Base-by-base conservation (phyloP, 2,797 vertebrate genomes). In the Betta splendens region DNA sequence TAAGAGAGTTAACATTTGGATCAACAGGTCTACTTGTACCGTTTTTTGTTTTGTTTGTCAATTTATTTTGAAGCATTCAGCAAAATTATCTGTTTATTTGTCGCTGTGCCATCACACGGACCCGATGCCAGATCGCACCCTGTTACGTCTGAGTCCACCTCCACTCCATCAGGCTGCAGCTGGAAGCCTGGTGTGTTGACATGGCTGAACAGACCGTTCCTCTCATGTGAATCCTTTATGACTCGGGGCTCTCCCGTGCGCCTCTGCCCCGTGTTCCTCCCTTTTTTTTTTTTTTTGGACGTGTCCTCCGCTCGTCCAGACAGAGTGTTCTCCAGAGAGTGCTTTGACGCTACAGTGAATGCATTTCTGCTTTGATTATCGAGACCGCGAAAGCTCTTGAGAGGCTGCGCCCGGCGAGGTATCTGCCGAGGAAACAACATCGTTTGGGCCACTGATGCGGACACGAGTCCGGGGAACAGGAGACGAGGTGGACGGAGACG, bases 381-480 rank as follows among this genome's bases (percentile, higher is more conserved):
- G 60, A 63, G 55, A 65, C 63, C 25, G 50, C 29, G 52, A 66
- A 84, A 59, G 51, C 42, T 18, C 61, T 39, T 44, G 52, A 31
- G 16, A 44, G n/a, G 25, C 51, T 44, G 42, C 35, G 44, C 53
- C n/a, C 48, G 70, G 68, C 55, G 60, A 64, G 68, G 72, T 72
- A 76, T 78, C 56, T 75, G 80, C 83, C 83, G 77, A 77, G 77
- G 77, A 60, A 63, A 77, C 73, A 75, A 75, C 65, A 69, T 77
- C 55, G 54, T 46, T 75, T 10, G 29, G 31, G 38, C 45, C 38
- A 58, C 40, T 54, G 69, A 79, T 51, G 63, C 60, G 64, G 49
- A 44, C 29, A 62, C 13, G 2, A 37, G 26, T 44, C 51, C 18
- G 50, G 44, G 69, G 45, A 10, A 75, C 44, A 51, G 44, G 45